Evolutionary conservation across 2,113 vertebrate genomes (phyloP).

Genomic region (Daboia siamensis): DNA sequence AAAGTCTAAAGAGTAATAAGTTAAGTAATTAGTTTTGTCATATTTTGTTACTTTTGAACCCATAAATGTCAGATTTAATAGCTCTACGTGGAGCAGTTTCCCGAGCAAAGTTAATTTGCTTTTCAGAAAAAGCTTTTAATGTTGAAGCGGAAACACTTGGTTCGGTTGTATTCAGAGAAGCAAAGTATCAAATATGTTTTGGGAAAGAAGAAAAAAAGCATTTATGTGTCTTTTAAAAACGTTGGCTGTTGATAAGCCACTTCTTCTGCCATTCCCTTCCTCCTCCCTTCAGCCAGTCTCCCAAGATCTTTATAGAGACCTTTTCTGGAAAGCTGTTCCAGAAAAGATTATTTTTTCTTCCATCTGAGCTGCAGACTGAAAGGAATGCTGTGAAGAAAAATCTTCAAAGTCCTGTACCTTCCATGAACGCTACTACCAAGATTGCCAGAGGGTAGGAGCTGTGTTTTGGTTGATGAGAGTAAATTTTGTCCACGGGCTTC

Average conservation of each 20-base stretch:
- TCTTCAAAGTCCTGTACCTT: conserved; percentile 5
- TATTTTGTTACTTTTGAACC: not conserved
- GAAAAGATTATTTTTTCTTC: conserved; percentile 31
- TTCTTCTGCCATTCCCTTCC: conserved; percentile 46
- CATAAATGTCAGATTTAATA: conserved; percentile 27
- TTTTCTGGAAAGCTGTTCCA: not conserved
- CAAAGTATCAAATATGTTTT: conserved; percentile 40
- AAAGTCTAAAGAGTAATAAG: not conserved
- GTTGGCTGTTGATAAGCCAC: conserved; percentile 35
- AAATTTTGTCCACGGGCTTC: conserved; percentile 42
- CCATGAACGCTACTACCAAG: not conserved
- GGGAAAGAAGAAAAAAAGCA: conserved; percentile 38
- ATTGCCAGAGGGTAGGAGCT: conserved; percentile 17
- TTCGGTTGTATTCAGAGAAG: conserved; percentile 11
- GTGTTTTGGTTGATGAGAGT: conserved; percentile 16
- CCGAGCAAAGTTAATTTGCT: conserved; percentile 36
- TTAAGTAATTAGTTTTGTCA: conserved; percentile 26
- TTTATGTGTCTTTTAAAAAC: not conserved
- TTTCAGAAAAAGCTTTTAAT: conserved; percentile 44
- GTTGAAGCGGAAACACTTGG: conserved; percentile 49
- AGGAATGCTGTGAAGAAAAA: conserved; percentile 8
- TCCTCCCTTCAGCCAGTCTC: conserved; percentile 15
- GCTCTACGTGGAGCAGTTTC: conserved; percentile 19
- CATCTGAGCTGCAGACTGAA: conserved; percentile 2
- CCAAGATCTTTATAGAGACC: not conserved